Conservation (phyloP, 2,113 vertebrate genomes). For the Tylochromis polylepis region DNA sequence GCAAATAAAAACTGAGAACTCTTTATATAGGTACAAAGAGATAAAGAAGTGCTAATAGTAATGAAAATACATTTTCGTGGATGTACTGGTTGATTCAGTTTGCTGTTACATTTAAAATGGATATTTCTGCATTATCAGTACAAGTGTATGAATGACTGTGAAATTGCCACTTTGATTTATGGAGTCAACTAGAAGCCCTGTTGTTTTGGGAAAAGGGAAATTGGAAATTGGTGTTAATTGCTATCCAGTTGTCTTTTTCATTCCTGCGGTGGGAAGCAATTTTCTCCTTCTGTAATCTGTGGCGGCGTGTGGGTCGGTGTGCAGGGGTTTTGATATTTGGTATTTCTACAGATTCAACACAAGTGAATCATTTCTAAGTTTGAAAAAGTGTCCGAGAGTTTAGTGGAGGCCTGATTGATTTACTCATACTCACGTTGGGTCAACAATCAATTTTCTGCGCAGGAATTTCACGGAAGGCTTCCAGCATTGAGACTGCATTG, state of each 20-base stretch:
- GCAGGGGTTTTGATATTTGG: background rate
- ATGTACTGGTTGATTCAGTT: background rate
- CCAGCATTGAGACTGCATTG: background rate
- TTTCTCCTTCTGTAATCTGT: background rate
- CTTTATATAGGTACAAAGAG: background rate
- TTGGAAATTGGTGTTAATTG: conserved; percentile 37
- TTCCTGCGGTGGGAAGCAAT: conserved; percentile 1
- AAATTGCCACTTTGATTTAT: conserved; percentile 58
- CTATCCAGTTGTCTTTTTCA: conserved; percentile 5
- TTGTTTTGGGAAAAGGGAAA: conserved; percentile 38
- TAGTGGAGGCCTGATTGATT: conserved; percentile 7
- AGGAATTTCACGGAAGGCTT: background rate
- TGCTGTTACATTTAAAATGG: background rate
- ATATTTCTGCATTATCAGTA: background rate
- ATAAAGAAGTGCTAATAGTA: background rate
- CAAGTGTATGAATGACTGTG: conserved; percentile 11
- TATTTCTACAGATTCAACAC: background rate
- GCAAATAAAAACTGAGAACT: background rate
- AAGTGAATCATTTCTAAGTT: background rate
- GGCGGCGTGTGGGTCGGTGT: background rate
- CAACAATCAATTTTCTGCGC: background rate
- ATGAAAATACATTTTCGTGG: background rate
- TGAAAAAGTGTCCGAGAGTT: background rate
- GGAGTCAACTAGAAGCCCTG: conserved; percentile 23
- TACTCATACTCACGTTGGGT: background rate